Evolutionary conservation across 2,113 vertebrate genomes (phyloP).

Genomic region (Indri indri): DNA sequence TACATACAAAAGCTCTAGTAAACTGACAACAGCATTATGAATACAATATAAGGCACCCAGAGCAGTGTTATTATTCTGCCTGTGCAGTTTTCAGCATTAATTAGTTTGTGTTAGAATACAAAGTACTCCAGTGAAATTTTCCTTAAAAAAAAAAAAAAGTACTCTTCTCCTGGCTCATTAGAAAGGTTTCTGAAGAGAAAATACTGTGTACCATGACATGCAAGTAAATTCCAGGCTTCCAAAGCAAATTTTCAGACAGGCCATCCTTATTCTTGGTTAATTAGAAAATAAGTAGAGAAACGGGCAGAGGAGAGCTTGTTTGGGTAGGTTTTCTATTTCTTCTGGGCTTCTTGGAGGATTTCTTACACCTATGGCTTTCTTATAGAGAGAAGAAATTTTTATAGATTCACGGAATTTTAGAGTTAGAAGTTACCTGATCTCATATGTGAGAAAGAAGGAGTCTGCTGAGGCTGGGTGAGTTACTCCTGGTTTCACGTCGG

Average conservation of each 20-base stretch:
- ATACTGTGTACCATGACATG: neutral
- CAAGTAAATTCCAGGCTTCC: constrained; percentile 35
- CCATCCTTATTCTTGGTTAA: neutral
- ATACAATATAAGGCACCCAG: neutral
- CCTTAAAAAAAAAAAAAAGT: neutral
- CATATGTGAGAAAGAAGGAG: neutral
- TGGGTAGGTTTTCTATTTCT: constrained; percentile 9
- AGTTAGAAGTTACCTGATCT: neutral
- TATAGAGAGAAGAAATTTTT: neutral
- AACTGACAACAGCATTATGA: neutral
- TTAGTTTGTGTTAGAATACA: constrained; percentile 36
- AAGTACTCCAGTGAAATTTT: neutral
- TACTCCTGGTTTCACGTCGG: neutral
- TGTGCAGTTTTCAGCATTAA: constrained; percentile 18
- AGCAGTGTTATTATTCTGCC: neutral
- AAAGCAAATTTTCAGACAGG: constrained; percentile 14
- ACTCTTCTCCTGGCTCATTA: constrained; percentile 6
- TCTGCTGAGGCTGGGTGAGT: neutral
- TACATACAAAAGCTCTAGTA: neutral
- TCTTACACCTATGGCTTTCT: neutral
- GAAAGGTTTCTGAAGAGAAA: constrained; percentile 39
- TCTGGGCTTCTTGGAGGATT: neutral
- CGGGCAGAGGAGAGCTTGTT: neutral
- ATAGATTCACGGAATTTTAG: neutral
- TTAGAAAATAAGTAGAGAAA: constrained; percentile 29